Conservation (phyloP, 2,797 vertebrate genomes). For the Paramormyrops hopkinsi region DNA sequence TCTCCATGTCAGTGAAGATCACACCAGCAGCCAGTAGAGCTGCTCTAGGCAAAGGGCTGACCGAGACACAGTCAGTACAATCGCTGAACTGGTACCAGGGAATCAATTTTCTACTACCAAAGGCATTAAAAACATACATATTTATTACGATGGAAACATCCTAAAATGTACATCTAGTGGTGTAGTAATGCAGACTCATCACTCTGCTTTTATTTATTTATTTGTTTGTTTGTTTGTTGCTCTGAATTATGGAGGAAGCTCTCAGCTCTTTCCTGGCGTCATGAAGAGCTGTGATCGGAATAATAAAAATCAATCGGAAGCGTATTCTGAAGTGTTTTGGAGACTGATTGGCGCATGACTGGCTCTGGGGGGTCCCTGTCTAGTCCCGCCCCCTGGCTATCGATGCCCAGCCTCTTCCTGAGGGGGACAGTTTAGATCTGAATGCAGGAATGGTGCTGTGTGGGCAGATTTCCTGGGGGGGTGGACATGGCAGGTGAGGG, state of each 20-base stretch:
- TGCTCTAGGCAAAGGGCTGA: background rate
- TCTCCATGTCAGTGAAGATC: background rate
- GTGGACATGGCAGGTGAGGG: background rate
- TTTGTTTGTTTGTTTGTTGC: background rate
- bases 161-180: background rate
- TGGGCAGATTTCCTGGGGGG: constrained; percentile 62
- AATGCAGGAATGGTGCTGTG: constrained; percentile 66
- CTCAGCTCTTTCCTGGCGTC: background rate
- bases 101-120: constrained; percentile 5
- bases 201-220: background rate
- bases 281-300: constrained; percentile 22
- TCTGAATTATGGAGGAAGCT: background rate
- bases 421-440: constrained; percentile 61
- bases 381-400: constrained; percentile 59
- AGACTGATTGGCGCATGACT: constrained; percentile 49
- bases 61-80: background rate
- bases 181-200: background rate
- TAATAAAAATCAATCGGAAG: constrained; percentile 40
- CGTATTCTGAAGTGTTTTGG: constrained; percentile 46
- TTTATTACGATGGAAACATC: background rate
- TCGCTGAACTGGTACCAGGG: background rate
- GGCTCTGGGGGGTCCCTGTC: constrained; percentile 35
- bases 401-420: constrained; percentile 57
- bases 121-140: constrained; percentile 9
- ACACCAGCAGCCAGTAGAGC: background rate